Evolutionary conservation across 2,888 invertebrate species (phyloP), one percentile per base, ranked within the genome.

Genomic region (Synergus gifuensis): DNA sequence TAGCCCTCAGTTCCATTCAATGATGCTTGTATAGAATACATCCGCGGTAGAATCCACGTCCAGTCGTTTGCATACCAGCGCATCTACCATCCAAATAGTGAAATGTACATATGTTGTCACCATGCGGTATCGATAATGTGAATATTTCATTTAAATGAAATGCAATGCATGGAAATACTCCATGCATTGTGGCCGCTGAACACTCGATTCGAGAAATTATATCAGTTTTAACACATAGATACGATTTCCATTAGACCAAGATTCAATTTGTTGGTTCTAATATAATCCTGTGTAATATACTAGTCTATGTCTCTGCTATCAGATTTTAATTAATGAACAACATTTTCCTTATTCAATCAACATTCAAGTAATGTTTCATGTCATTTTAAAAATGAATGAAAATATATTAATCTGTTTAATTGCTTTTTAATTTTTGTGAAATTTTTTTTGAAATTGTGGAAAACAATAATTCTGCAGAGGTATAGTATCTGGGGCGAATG

Each of bases 111-210:
- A 18, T 18, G 12, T 60, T 60, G 60, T 28, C 22, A 14, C 60
- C 18, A 28, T 60, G 11, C 22, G 12, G 44, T 22, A 67, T 67
- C 69, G 49, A 42, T 66, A 42, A 42, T 66, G n/a, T 66, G 66
- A 69, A 69, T 69, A 69, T 69, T 69, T 69, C 46, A 69, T 69
- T 49, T 16, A 28, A 69, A 69, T 22, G 28, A 49, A 69, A 69
- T 69, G 14, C 49, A 46, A 5, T 7, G 22, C n/a, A 22, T 46
- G 22, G 67, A 16, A 46, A 14, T 16, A 46, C 44, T 28, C 2
- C 1, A 3, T 46, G 12, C 44, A 46, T 67, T 67, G 67, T 46
- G 69, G 69, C 49, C 46, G 9, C 0, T 12, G n/a, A 28, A 28
- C 16, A 49, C 16, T 69, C 46, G 46, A 46, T 46, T 69, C 22